A percentile compares a stretch with the other conserved stretches of the same genome.
phyloP scores from a whole-genome alignment of 2,113 vertebrate species.

The Dipodomys ordii region DNA sequence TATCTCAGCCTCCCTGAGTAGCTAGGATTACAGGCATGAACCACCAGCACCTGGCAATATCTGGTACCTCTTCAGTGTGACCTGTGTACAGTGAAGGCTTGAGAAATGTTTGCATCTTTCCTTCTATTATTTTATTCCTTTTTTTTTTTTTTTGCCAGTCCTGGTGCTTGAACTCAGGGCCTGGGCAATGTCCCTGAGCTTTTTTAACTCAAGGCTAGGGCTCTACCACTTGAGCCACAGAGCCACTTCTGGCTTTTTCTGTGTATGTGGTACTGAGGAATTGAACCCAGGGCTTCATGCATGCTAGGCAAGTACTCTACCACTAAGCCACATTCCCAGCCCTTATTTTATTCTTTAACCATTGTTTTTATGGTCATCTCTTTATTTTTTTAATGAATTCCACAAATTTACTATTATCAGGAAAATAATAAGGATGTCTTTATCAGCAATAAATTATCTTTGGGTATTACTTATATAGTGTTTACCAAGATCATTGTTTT shows the following conservation, averaged over 20 bases:
- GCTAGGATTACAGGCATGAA: no score
- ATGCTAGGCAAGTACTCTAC: no score
- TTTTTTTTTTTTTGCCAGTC: no score
- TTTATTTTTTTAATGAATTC: neutral
- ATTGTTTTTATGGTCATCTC: neutral
- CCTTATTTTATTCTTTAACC: neutral
- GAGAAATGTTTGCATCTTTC: neutral
- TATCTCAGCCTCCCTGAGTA: no score
- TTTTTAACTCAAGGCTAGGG: no score
- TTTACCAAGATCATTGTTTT: constrained; percentile 5
- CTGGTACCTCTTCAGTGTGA: neutral
- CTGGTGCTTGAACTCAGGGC: no score
- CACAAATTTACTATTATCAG: neutral
- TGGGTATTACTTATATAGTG: neutral
- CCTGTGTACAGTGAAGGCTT: neutral
- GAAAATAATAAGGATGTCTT: neutral
- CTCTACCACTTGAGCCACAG: no score
- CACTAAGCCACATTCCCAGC: no score
- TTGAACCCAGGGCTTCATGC: no score
- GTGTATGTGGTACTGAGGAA: no score
- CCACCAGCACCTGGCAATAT: neutral
- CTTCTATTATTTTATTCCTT: neutral
- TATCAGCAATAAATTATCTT: constrained; percentile 14
- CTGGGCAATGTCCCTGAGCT: no score
- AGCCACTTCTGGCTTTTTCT: no score